Evolutionary conservation across 2,113 vertebrate genomes (phyloP).

Genomic region (Calidris pygmaea): DNA sequence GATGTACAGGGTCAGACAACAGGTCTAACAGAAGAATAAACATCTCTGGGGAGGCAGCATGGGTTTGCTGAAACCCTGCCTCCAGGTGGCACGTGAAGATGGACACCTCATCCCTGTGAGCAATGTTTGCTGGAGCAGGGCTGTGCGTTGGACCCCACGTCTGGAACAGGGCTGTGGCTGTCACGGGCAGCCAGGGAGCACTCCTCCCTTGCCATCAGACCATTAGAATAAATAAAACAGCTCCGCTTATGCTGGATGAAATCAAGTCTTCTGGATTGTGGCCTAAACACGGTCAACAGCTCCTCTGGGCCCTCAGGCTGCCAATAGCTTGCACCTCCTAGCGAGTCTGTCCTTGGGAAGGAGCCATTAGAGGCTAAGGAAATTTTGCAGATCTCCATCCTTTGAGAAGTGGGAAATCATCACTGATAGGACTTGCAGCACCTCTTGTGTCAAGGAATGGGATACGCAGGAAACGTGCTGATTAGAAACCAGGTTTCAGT

Average conservation of each 20-base stretch:
- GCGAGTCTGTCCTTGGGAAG: constrained; percentile 65
- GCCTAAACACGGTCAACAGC: constrained; percentile 69
- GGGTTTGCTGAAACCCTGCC: neutral
- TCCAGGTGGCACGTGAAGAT: neutral
- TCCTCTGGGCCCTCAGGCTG: constrained; percentile 60
- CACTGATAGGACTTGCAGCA: neutral
- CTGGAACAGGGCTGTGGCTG: constrained; percentile 40
- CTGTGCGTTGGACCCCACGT: neutral
- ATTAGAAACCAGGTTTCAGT: neutral
- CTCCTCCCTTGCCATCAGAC: constrained; percentile 48
- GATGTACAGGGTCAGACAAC: neutral
- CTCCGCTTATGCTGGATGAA: constrained; percentile 50
- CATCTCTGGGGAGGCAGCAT: neutral
- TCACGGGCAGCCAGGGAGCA: constrained; percentile 29
- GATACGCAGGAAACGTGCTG: neutral
- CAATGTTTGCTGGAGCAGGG: neutral
- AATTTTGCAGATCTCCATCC: constrained; percentile 41
- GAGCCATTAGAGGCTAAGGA: constrained; percentile 60
- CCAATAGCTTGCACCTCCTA: constrained; percentile 68
- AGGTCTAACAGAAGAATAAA: neutral
- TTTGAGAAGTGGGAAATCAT: constrained; percentile 27
- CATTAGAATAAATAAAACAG: constrained; percentile 65
- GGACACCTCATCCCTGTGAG: neutral
- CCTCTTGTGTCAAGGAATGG: neutral
- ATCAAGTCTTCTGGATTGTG: constrained; percentile 52